Conservation (phyloP, 2,113 vertebrate genomes). For the Platysteira castanea region DNA sequence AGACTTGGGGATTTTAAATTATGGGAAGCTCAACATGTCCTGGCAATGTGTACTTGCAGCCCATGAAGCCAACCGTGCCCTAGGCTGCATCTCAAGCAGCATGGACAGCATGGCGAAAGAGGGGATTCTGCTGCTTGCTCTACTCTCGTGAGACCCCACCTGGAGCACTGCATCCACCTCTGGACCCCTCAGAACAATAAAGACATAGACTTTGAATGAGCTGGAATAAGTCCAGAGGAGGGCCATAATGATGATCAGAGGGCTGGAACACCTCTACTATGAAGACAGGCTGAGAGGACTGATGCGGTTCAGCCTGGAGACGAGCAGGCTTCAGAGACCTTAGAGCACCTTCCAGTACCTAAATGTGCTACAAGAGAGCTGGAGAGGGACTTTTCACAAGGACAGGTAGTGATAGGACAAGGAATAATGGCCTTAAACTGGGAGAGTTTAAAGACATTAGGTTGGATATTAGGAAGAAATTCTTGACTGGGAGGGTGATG, state of each 20-base stretch:
- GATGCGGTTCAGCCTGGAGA: background rate
- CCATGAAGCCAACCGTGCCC: background rate
- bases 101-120: accelerated
- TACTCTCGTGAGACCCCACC: background rate
- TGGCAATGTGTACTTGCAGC: background rate
- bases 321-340: background rate
- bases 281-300: background rate
- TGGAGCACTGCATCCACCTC: background rate
- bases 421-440: background rate
- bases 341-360: background rate
- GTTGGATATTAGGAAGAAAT: background rate
- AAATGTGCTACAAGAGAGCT: background rate
- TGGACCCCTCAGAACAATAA: background rate
- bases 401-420: background rate
- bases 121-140: background rate
- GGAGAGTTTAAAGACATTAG: background rate
- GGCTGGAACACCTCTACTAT: background rate
- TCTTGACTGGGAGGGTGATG: background rate
- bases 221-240: background rate
- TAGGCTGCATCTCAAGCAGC: background rate
- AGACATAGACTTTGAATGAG: background rate
- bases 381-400: background rate
- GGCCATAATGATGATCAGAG: background rate
- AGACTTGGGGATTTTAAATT: background rate
- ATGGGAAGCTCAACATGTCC: background rate